Base-by-base conservation (phyloP, 2,797 vertebrate genomes). In the Dromococcyx pavoninus region DNA sequence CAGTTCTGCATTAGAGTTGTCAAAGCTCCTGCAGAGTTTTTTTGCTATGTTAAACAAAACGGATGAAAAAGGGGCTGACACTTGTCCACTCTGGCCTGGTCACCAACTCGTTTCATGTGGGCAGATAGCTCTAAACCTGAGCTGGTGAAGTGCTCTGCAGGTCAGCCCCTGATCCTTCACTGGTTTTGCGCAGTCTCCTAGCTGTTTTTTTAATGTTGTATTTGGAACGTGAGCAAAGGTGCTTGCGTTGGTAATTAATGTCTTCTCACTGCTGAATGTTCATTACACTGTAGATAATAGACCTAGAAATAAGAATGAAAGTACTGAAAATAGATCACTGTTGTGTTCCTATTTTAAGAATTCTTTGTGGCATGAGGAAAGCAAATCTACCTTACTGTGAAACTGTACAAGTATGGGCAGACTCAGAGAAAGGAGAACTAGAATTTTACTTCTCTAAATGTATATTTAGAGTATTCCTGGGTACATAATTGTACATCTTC, bases 311-410 rank as follows among this genome's bases (percentile, higher is more conserved):
- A 81, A 89, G 84, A 90, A 87, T 86, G 80, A 37, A 71, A 78
- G 37, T 51, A 61, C 46, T 66, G 54, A 92, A 91, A 91, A 93
- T 67, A 87, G 77, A 88, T 89, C 84, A 89, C 61, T 83, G 57
- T 28, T 71, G 5, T 82, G 41, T 73, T 79, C 53, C 44, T 72
- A 43, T 89, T 84, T 85, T 53, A 89, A 87, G 77, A 91, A 51
- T 23, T 89, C 43, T 88, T 64, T 75, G 58, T 86, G 62, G 53
- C 27, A 16, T 50, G 21, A 76, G 53, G 86, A 96, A 87, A 92
- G 69, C 62, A 78, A 66, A 80, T 74, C 50, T 60, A 86, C 71
- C 84, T 88, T 67, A 51, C 33, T 89, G 51, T 75, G 56, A 82
- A 83, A 70, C 66, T 37, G 39, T 70, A 17, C 41, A 73, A 78